Base-by-base conservation (phyloP, 1,140 invertebrate genomes). In the Rhagoletis pomonella region DNA sequence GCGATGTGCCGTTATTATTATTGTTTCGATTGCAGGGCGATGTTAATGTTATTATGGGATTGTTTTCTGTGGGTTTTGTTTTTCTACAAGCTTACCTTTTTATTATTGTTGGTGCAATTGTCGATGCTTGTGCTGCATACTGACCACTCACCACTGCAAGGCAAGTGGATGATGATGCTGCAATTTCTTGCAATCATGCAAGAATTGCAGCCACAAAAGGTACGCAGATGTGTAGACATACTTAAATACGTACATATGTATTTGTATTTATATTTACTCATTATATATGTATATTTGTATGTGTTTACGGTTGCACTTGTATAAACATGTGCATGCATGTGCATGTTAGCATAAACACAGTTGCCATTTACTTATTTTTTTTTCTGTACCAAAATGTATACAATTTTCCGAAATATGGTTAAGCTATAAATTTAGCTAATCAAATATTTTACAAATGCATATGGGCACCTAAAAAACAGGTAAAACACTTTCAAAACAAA, bases 101-200 rank as follows among this genome's bases (percentile, higher is more conserved):
- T n/a, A 17, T 39, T 73, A 73, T n/a, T 73, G 67, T 47, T 73
- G 12, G 4, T 73, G 12, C 14, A 44, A 14, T 47, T 73, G 29
- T 47, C 17, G 12, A 17, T 73, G 67, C 17, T 69, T 9, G 10
- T 44, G 12, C 10, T 47, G 2, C 42, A 69, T 19, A 55, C 50
- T 17, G 67, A 12, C 12, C 58, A 59, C 10, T 69, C 10, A n/a
- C 12, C 14, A 39, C 67, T 73, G 67, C 67, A 73, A 47, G 67
- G 67, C 67, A 73, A 47, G 67, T 73, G 67, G 67, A 73, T 73
- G 67, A 73, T 73, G 67, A 73, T 73, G 67, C 67, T 73, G 67
- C 67, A 73, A 73, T 73, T 73, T 73, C 67, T 73, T 73, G 64
- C 67, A 47, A 73, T 73, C 39, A 73, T 73, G 67, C 67, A 44